phyloP scores from a whole-genome alignment of 2,888 invertebrate genomes.

The Rambutsinella grinnellia region DNA sequence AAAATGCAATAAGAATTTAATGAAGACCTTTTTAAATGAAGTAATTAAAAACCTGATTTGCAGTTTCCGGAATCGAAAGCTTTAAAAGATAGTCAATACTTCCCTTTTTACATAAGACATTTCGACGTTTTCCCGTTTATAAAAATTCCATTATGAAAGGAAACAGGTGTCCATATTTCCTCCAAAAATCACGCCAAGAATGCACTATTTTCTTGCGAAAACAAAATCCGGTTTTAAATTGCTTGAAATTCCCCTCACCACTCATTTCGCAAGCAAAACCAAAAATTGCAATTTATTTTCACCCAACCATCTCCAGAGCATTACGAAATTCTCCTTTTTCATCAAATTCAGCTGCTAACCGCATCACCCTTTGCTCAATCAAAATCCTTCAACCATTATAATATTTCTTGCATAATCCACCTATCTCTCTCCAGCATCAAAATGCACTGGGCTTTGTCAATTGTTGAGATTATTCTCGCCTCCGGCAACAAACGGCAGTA shows the following conservation, averaged over 20 bases:
- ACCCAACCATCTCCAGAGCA: neutral
- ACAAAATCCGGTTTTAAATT: slow-evolving; percentile 11
- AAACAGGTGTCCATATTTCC: neutral
- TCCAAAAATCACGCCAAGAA: neutral
- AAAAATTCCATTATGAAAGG: neutral
- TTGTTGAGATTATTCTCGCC: neutral
- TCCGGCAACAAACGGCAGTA: neutral
- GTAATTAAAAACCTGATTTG: neutral
- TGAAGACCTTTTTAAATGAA: too few relatives aligned
- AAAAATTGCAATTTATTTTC: neutral
- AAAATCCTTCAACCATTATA: neutral
- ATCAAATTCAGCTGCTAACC: neutral
- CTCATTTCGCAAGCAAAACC: neutral
- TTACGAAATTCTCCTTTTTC: neutral
- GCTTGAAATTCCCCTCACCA: neutral
- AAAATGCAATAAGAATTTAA: too few relatives aligned
- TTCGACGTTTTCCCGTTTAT: too few relatives aligned
- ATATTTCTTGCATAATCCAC: neutral
- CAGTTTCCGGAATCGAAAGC: too few relatives aligned
- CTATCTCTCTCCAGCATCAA: neutral
- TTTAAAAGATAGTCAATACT: too few relatives aligned
- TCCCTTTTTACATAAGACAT: too few relatives aligned
- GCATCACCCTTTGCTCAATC: neutral
- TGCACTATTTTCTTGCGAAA: neutral
- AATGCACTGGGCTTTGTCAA: too few relatives aligned